These are phyloP conservation scores for Villa cingulata DNA, from an alignment of 2,888 invertebrate species.

Conservation along the genomic window DNA sequence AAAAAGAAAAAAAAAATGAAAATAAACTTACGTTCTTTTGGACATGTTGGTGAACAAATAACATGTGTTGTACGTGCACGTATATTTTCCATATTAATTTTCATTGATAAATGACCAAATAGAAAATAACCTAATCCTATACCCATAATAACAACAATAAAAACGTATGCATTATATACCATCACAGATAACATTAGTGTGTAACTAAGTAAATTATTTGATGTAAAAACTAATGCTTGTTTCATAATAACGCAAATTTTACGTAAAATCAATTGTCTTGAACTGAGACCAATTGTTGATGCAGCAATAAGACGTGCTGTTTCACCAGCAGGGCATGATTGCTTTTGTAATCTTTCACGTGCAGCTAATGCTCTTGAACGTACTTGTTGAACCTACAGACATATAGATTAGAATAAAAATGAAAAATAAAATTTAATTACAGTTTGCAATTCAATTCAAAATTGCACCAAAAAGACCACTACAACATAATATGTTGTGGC, in stretches of 20 bases:
- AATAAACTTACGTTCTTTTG: slow-evolving; percentile 19
- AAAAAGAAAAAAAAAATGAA: background rate
- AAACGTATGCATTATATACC: slow-evolving; percentile 55
- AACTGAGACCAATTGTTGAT: background rate
- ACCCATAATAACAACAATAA: slow-evolving; percentile 49
- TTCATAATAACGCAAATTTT: slow-evolving; percentile 9
- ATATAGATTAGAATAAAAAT: too few relatives aligned
- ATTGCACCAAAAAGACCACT: too few relatives aligned
- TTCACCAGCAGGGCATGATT: slow-evolving; percentile 18
- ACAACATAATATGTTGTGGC: too few relatives aligned
- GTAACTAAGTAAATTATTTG: slow-evolving; percentile 48
- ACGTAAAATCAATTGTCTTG: slow-evolving; percentile 6
- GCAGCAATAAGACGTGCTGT: slow-evolving; percentile 11
- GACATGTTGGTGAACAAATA: slow-evolving; percentile 34
- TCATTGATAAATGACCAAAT: slow-evolving; percentile 41
- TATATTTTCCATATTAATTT: slow-evolving; percentile 40
- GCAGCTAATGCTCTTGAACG: slow-evolving; percentile 17
- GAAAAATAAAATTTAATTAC: background rate
- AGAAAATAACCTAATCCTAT: slow-evolving; percentile 45
- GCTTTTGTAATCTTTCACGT: slow-evolving; percentile 16
- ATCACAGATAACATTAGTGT: slow-evolving; percentile 60
- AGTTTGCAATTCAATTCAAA: too few relatives aligned
- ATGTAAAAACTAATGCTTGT: slow-evolving; percentile 19
- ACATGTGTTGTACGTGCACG: slow-evolving; percentile 33
- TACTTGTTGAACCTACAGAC: slow-evolving; percentile 21